These are phyloP conservation scores for Tricholauxania praeusta DNA, from an alignment of 2,888 invertebrate genomes.

Conservation along the genomic window DNA sequence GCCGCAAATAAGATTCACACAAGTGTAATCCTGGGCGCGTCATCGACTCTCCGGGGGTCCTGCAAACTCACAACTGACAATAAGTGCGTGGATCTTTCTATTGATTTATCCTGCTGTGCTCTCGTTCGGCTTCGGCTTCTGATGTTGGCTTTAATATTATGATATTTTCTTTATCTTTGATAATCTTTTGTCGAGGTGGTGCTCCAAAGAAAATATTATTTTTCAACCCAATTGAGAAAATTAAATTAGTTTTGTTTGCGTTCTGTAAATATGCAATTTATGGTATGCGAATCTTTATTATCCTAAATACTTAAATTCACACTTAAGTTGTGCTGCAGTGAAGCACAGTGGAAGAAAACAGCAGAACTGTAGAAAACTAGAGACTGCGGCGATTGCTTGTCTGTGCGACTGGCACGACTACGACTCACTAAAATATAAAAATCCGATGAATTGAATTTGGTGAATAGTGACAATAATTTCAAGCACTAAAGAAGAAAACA, in stretches of 20 bases:
- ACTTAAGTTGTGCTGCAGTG: background rate
- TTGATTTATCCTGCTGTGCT: constrained; percentile 27
- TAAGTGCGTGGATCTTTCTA: background rate
- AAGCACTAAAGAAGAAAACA: no score
- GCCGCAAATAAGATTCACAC: constrained; percentile 27
- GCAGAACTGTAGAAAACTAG: no score
- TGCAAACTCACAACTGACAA: background rate
- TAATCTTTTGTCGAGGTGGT: constrained; percentile 5
- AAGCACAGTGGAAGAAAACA: no score
- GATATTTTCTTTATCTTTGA: background rate
- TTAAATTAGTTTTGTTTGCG: constrained; percentile 8
- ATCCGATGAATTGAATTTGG: no score
- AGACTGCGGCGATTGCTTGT: no score
- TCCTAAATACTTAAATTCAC: background rate
- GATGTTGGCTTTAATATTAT: constrained; percentile 24
- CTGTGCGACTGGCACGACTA: no score
- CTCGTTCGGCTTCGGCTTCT: constrained; percentile 19
- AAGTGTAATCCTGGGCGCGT: constrained; percentile 17
- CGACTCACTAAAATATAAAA: no score
- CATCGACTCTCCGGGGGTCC: constrained; percentile 23
- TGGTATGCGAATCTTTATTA: no score
- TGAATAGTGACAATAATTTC: no score
- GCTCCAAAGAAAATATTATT: constrained; percentile 31
- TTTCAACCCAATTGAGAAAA: constrained; percentile 31
- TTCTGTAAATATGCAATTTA: background rate